Base-by-base conservation (phyloP, 2,888 invertebrate genomes). In the Erpobdella octoculata region DNA sequence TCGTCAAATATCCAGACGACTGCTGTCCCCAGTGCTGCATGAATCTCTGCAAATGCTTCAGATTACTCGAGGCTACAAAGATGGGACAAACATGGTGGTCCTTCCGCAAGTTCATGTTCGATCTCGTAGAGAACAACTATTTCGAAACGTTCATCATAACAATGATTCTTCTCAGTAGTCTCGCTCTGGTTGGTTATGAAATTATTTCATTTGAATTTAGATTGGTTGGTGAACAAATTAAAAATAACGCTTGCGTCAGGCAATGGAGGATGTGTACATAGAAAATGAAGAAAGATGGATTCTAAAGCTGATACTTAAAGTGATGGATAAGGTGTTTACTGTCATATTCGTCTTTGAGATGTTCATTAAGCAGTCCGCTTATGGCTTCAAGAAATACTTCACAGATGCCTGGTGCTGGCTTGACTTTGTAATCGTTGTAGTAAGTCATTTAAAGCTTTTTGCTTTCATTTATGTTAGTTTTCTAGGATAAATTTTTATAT, bases 341-440 rank as follows among this genome's bases (percentile, higher is more conserved):
- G 93, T 94, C 77, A 93, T 96, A 84, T 97, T 97, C 88, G 93
- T 95, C 86, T 86, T 94, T 81, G 97, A 97, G 87, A 96, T 97
- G 96, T 90, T 96, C 85, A 91, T 96, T 84, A 97, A 97, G 86
- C 96, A 93, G 93, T 87, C 95, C 82, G 95, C 95, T 76, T 89
- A 94, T 81, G 96, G 97, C 79, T 95, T 93, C 85, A 91, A 91
- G 83, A 92, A 92, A 83, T 97, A 97, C 86, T 97, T 96, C 85
- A 94, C 93, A 65, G 96, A 96, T 82, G 95, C 95, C 75, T 97
- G 96, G 96, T 96, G 96, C 86, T 96, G 95, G 96, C 89, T 97
- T 80, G 96, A 97, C 87, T 96, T 97, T 86, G 89, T 95, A 83
- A 97, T 97, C 86, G 96, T 96, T 79, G 92, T 93, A 90, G 96